These are phyloP conservation scores for Megastigmus dorsalis DNA, from an alignment of 2,888 invertebrate species.

Conservation along the genomic window DNA sequence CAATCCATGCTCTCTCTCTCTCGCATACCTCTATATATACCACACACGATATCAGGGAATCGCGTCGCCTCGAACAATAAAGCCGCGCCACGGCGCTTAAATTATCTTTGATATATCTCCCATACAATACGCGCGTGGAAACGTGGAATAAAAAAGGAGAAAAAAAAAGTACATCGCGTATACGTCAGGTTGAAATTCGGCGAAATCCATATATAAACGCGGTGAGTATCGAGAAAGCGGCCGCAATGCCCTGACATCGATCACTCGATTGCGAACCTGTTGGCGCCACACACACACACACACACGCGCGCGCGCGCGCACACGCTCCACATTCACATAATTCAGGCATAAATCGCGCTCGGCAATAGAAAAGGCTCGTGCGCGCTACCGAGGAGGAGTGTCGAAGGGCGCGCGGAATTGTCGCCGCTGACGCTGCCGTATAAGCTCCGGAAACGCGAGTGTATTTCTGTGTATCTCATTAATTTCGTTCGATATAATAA, in stretches of 20 bases:
- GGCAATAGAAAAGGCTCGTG: slow-evolving; percentile 30
- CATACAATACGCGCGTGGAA: not conserved
- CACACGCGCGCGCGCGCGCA: slow-evolving; percentile 34
- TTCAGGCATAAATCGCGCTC: slow-evolving; percentile 51
- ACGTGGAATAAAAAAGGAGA: not conserved
- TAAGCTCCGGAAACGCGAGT: slow-evolving; percentile 73
- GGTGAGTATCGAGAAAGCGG: not conserved
- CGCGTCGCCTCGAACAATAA: not conserved
- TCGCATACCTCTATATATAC: not conserved
- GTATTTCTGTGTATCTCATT: slow-evolving; percentile 75
- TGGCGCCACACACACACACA: slow-evolving; percentile 18
- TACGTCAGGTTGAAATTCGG: slow-evolving; percentile 23
- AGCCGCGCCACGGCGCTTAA: not conserved
- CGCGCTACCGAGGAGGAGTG: not conserved
- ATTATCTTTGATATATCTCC: not conserved
- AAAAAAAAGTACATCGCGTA: not conserved
- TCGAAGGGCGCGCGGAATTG: slow-evolving; percentile 4
- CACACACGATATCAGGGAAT: not conserved
- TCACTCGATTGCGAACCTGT: slow-evolving; percentile 47
- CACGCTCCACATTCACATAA: no score
- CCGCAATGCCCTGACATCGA: no score
- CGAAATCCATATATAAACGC: slow-evolving; percentile 7
- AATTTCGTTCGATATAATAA: slow-evolving; percentile 74
- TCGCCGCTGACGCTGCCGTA: not conserved
- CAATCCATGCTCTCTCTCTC: not conserved